Conservation (phyloP, 2,888 invertebrate genomes). For the Pristionchus mayeri region DNA sequence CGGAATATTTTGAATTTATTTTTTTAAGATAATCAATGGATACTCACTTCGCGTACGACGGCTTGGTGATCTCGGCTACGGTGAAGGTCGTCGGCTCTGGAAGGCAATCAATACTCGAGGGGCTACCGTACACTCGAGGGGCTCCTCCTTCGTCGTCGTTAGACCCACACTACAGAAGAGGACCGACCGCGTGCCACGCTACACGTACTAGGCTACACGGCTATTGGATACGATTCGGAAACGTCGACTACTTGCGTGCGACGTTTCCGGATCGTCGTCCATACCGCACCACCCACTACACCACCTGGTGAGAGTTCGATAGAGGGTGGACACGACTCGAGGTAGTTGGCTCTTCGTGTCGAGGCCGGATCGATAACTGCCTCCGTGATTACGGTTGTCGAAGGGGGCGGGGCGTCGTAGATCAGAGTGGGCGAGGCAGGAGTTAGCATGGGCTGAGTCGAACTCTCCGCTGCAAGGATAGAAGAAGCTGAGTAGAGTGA, state of each 20-base stretch:
- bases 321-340: constrained; percentile 42
- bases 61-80: constrained; percentile 43
- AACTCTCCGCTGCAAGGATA: constrained; percentile 18
- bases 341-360: neutral
- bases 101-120: constrained; percentile 18
- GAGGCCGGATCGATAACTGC: neutral
- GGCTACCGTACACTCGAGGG: constrained; percentile 31
- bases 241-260: neutral
- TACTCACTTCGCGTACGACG: constrained; percentile 44
- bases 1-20: neutral
- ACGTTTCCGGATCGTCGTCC: constrained; percentile 10
- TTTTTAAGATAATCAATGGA: neutral
- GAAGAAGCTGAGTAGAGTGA: constrained; percentile 28
- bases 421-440: neutral
- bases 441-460: neutral
- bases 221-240: constrained; percentile 26
- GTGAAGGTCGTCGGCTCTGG: constrained; percentile 21
- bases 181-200: constrained; percentile 7
- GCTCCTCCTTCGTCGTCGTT: constrained; percentile 13
- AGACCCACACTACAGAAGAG: neutral
- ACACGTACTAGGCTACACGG: neutral
- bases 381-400: constrained; percentile 38
- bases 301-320: constrained; percentile 47
- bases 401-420: constrained; percentile 15
- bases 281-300: constrained; percentile 27